Conservation (phyloP, 2,113 vertebrate species). For the Heloderma charlesbogerti region DNA sequence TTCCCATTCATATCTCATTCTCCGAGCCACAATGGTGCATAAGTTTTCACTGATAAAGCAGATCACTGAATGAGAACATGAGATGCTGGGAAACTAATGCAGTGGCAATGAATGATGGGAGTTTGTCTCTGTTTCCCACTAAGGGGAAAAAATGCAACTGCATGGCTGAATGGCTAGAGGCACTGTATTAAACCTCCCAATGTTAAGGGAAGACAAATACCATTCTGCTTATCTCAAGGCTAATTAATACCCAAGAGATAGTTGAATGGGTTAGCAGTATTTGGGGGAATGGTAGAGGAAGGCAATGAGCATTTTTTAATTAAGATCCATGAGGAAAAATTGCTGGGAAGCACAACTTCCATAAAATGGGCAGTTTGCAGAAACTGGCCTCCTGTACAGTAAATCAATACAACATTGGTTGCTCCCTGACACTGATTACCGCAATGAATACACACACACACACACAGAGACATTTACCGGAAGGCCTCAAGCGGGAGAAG, state of each 20-base stretch:
- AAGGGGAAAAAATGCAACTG: neutral
- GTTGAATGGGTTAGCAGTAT: neutral
- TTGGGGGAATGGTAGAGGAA: neutral
- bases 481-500: neutral
- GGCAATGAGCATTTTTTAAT: neutral
- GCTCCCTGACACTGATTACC: neutral
- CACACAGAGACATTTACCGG: neutral
- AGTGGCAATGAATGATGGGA: neutral
- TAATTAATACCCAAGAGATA: neutral
- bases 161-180: neutral
- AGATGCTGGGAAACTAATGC: neutral
- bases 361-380: neutral
- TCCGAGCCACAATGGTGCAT: neutral
- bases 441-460: neutral
- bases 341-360: neutral
- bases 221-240: neutral
- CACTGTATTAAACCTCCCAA: neutral
- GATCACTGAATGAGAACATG: neutral
- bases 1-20: neutral
- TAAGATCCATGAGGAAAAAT: neutral
- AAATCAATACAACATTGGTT: neutral
- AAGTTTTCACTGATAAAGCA: neutral
- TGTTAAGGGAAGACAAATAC: neutral
- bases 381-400: neutral
- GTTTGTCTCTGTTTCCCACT: neutral